Base-by-base conservation (phyloP, 2,797 vertebrate genomes). In the Fistularia tabacaria region DNA sequence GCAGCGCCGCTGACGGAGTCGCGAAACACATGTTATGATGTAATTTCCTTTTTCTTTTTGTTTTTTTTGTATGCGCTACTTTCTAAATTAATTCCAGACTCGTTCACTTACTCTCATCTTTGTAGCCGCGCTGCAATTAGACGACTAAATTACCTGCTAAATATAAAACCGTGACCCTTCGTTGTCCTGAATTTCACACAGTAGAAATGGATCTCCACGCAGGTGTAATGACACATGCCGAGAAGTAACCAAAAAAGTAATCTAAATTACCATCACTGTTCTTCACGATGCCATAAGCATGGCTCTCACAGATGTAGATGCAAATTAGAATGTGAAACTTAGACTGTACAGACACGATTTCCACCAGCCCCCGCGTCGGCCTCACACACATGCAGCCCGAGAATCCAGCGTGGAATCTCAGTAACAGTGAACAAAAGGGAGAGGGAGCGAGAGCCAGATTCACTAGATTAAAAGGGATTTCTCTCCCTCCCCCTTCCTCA, bases 401-500 rank as follows among this genome's bases (percentile, higher is more conserved):
- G 67, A 62, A 72, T 78, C 77, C 64, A 68, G 46, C 63, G 62
- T 15, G 0, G 69, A 66, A 76, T 76, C 77, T 64, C 71, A 67
- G 70, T 70, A 81, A 85, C 73, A 81, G 72, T 73, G 80, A 82
- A 85, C 79, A 82, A 83, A 81, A 81, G 65, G 75, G 66, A 75
- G 25, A 25, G 25, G 25, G 45, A 51, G 64, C 59, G 39, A 73
- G 64, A 76, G 76, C 57, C 66, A 87, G 85, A 84, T 86, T 86
- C 74, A 77, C 73, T 87, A 83, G 88, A 89, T 88, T 88, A 89
- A 84, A 80, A 74, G 67, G 80, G 85, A 84, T 88, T 87, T 89
- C 77, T 86, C 74, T 79, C 73, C 74, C 72, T 72, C 72, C 63
- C 64, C 66, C 46, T 60, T 66, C 62, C 66, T 74, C 48, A 71